Evolutionary conservation across 2,888 invertebrate species (phyloP), one percentile per base, ranked within the genome.

Genomic region (Cryptocheilus praepositus): DNA sequence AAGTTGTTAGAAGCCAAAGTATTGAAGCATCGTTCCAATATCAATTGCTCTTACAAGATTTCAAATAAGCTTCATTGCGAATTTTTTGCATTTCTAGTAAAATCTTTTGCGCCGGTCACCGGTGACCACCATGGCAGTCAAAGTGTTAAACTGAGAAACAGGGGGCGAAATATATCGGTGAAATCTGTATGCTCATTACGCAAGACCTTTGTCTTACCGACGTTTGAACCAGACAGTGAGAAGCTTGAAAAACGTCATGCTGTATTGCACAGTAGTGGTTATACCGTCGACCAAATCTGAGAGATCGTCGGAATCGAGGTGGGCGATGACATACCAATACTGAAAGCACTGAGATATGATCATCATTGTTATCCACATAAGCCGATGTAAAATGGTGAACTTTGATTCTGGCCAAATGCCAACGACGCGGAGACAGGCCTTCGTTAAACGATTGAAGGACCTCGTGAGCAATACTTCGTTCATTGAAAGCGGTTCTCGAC

Each of bases 151-250:
- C n/a, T n/a, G n/a, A n/a, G n/a, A n/a, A n/a, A n/a, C n/a, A n/a
- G n/a, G n/a, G n/a, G n/a, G n/a, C n/a, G n/a, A n/a, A n/a, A n/a
- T n/a, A n/a, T n/a, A n/a, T n/a, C n/a, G n/a, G n/a, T n/a, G n/a
- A n/a, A n/a, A n/a, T n/a, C n/a, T n/a, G n/a, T n/a, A n/a, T n/a
- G n/a, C n/a, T n/a, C n/a, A n/a, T n/a, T n/a, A n/a, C n/a, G n/a
- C n/a, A n/a, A n/a, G n/a, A n/a, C n/a, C n/a, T 59, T 53, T 46
- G 21, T 61, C 61, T 65, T 65, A 65, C 55, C 22, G 61, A 11
- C 61, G 55, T 16, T 65, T 65, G 0, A 53, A 61, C 54, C 61
- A 65, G 19, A 65, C 21, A 3, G n/a, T 1, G 3, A 56, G 0
- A 11, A 53, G 54, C 13, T 65, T 65, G 5, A 51, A 13, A 7